Evolutionary conservation across 2,797 vertebrate genomes (phyloP).

Genomic region (Okamejei kenojei): DNA sequence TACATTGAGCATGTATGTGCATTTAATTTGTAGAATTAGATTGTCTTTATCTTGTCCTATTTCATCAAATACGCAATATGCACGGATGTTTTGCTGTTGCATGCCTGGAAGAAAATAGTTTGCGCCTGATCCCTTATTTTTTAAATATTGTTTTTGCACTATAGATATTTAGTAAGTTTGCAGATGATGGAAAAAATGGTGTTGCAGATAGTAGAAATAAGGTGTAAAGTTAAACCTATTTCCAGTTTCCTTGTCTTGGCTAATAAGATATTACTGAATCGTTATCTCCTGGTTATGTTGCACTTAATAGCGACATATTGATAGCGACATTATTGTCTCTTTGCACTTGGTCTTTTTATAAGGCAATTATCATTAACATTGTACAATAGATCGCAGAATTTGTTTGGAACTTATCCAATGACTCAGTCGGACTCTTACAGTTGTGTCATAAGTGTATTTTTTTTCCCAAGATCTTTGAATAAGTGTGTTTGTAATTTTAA

Average conservation of each 20-base stretch:
- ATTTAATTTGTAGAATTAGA: background rate
- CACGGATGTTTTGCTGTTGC: background rate
- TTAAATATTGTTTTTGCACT: background rate
- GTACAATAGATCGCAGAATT: background rate
- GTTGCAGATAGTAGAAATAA: too few relatives aligned
- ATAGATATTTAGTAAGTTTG: too few relatives aligned
- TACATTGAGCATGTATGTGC: background rate
- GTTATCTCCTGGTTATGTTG: too few relatives aligned
- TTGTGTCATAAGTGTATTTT: background rate
- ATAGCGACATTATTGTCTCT: background rate
- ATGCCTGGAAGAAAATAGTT: background rate
- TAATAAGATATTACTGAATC: too few relatives aligned
- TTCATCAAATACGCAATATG: background rate
- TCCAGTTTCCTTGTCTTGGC: too few relatives aligned
- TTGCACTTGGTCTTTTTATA: background rate
- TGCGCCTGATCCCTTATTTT: background rate
- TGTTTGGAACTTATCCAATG: background rate
- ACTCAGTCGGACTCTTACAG: background rate
- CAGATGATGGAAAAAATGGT: too few relatives aligned
- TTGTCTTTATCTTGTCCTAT: background rate
- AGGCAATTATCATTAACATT: background rate
- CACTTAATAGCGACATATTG: too few relatives aligned
- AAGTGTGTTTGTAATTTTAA: too few relatives aligned
- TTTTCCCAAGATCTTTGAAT: too few relatives aligned
- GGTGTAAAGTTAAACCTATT: too few relatives aligned